Base-by-base conservation (phyloP, 2,113 vertebrate genomes). In the Passer montanus region DNA sequence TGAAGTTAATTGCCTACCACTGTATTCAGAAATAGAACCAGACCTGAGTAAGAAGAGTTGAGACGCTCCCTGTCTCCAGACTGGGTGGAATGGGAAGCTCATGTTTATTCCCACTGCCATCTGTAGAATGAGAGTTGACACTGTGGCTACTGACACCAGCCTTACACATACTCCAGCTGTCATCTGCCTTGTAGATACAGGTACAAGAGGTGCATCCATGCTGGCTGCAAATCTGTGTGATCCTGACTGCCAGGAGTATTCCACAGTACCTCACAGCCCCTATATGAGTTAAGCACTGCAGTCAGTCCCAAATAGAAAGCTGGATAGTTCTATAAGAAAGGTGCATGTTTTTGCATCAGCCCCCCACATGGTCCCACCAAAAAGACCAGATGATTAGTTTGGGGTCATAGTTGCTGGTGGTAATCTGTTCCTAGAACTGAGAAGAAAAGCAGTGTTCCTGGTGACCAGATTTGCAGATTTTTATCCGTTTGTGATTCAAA, bases 271-370 rank as follows among this genome's bases (percentile, higher is more conserved):
- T 70, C 47, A 43, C 37, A 44, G 15, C 28, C 26, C 28, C 20
- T 47, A 0, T 31, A 17, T 10, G 39, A 79, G 30, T 18, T 68
- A 17, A 2, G 1, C 13, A 9, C 12, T 43, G 60, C 7, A 23
- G 39, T 30, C 46, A 39, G 41, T 39, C 41, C 76, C 31, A 69
- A 66, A 52, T 2, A 28, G 50, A 64, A 86, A 80, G 26, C 22
- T 79, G 72, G 9, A 7, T 47, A 15, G 15, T 53, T 87, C 21
- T 60, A 16, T 60, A 77, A 23, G n/a, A 80, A 19, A 64, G 21
- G 17, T 35, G 22, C 1, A 2, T 60, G 18, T 4, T 69, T 86
- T 52, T 68, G 16, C 44, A 47, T 46, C 30, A 68, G 2, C 4
- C 3, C 5, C 6, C 11, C 1, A 11, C 17, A 3, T 20, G 11